Base-by-base conservation (phyloP, 2,888 invertebrate species). In the Lomographa bimaculata region DNA sequence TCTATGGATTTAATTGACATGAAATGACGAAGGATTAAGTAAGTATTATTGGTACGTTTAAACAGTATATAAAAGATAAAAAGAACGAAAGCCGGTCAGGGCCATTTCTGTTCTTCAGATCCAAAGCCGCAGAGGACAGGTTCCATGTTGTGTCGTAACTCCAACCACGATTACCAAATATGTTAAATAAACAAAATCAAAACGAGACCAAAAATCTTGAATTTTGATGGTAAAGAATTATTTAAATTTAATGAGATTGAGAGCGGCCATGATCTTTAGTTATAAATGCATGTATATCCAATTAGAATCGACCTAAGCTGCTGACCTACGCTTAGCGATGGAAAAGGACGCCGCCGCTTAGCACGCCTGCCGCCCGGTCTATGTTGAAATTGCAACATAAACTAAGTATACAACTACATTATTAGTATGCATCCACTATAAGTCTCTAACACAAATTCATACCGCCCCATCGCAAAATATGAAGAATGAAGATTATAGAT, bases 61-160 rank as follows among this genome's bases (percentile, higher is more conserved):
- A 20, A 16, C 9, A 27, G 24, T 30, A 14, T 39, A 12, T 2
- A 44, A 38, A 28, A 53, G 45, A 42, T 23, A 32, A 38, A 28
- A 46, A 17, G 33, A 58, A 62, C 32, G 59, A 72, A 77, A 77
- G 75, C 61, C 55, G 76, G 86, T 84, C 85, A 84, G 14, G 85
- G 85, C 72, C 68, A 57, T 64, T 68, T 61, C 66, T 64, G 71
- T 71, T 75, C 77, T 72, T 80, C 77, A 72, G 71, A 68, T 54
- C 57, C 64, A 60, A 69, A 47, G 42, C 32, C 21, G 21, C 19
- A 24, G 61, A 57, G 58, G 73, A 79, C 80, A 64, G 77, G 79
- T 80, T 80, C 49, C 58, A 57, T 50, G 47, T 50, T 53, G 50
- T 81, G 71, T 64, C 68, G 80, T 64, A 82, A 82, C 54, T 50